Evolutionary conservation across 2,888 invertebrate species (phyloP), one percentile per base, ranked within the genome.

Genomic region (Phragmatobia fuliginosa): DNA sequence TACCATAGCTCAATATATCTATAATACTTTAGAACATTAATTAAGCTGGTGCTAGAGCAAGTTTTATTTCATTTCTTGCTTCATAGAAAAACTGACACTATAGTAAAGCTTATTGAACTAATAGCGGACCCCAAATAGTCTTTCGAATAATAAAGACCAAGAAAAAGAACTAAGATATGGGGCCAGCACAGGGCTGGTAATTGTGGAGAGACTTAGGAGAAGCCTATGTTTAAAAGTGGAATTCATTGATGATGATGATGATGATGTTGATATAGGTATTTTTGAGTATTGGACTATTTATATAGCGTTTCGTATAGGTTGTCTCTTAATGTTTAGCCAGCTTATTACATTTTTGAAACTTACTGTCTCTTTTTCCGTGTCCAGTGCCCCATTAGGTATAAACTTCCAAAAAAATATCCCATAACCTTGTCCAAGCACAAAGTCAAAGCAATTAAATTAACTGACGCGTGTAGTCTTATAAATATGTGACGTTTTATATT

Each of bases 401-500:
- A 28, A 56, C 56, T 16, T 56, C 14, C 16, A 56, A 28, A 56
- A n/a, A 56, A 56, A 5, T 6, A 28, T 21, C 21, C 21, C 33
- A 45, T 45, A 68, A 68, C 60, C 60, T 64, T 68, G 58, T 28
- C 16, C 0, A 32, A 59, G 38, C 36, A 38, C 59, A 58, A 64
- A 58, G 68, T 68, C 61, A 56, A 59, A 68, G 33, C 56, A 31
- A 63, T 63, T 41, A 62, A 67, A 66, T 56, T 6, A 56, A 62
- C 28, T 61, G 25, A 52, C 36, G 36, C 62, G 38, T 38, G 31
- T 56, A 58, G 49, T 63, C 33, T 58, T 62, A 41, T 56, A 64
- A 67, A 62, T 66, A 16, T 66, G 49, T 56, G 31, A 45, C 31
- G 31, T 52, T n/a, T 58, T 36, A 56, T 28, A 56, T 56, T 28